Evolutionary conservation across 2,888 invertebrate species (phyloP).

Genomic region (Prosapia bicincta): DNA sequence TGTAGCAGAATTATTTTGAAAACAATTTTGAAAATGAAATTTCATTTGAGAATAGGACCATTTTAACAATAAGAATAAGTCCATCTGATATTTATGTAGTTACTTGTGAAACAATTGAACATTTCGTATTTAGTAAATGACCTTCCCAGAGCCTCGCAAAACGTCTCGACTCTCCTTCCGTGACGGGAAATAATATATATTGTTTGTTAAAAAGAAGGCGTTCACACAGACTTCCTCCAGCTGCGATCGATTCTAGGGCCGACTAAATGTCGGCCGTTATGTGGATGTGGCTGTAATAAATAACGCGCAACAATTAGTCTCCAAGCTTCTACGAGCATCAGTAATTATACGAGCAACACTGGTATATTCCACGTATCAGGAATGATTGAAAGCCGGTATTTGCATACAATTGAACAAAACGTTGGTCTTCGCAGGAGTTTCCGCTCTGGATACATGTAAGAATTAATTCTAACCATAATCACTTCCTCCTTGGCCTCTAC

Average conservation of each 20-base stretch:
- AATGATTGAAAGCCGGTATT: conserved; percentile 13
- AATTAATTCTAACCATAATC: conserved; percentile 17
- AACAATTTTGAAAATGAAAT: too few relatives aligned
- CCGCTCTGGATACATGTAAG: background rate
- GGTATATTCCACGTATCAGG: background rate
- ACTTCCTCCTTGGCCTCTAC: conserved; percentile 13
- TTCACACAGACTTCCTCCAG: background rate
- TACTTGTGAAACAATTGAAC: too few relatives aligned
- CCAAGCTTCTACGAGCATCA: background rate
- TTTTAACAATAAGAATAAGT: too few relatives aligned
- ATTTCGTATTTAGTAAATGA: background rate
- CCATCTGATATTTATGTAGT: too few relatives aligned
- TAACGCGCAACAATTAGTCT: background rate
- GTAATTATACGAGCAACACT: background rate
- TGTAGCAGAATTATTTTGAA: too few relatives aligned
- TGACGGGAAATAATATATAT: conserved; percentile 1
- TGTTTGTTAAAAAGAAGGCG: background rate
- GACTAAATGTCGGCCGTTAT: background rate
- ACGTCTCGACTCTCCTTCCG: background rate
- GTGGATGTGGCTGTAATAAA: background rate
- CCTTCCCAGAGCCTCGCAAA: background rate
- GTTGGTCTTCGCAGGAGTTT: conserved; percentile 8
- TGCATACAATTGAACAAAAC: conserved; percentile 26
- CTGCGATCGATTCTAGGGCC: background rate
- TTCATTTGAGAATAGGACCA: too few relatives aligned